These are phyloP conservation scores for Macrotus californicus DNA, from an alignment of 2,113 vertebrate species.

Conservation along the genomic window DNA sequence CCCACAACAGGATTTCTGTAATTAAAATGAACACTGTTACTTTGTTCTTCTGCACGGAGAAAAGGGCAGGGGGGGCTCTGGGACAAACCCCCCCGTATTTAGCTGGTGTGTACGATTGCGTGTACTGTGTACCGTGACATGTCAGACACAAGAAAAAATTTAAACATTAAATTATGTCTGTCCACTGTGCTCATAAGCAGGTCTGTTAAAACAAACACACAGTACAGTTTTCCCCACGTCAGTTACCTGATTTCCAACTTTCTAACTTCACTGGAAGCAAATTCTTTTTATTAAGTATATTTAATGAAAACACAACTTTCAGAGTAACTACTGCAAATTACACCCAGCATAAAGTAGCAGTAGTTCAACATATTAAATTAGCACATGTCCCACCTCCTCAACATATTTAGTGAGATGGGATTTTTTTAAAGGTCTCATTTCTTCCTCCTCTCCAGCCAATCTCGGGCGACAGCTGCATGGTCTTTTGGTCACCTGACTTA, in stretches of 20 bases:
- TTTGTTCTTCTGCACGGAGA: background rate
- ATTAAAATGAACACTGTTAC: background rate
- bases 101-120: background rate
- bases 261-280: background rate
- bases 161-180: background rate
- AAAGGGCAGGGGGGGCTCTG: background rate
- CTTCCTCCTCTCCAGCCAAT: background rate
- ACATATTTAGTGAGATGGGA: background rate
- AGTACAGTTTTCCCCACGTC: background rate
- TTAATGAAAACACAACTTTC: constrained; percentile 10
- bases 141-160: background rate
- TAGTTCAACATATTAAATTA: background rate
- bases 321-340: background rate
- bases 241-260: background rate
- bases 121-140: background rate
- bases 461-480: background rate
- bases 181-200: background rate
- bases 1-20: background rate
- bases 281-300: constrained; percentile 19
- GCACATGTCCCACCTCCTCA: background rate
- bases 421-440: background rate
- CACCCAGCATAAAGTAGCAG: background rate
- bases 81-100: background rate
- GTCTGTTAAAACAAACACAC: background rate
- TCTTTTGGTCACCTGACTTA: background rate